These are phyloP conservation scores for Orthonyx spaldingii DNA, from an alignment of 2,113 vertebrate genomes.

Conservation along the genomic window DNA sequence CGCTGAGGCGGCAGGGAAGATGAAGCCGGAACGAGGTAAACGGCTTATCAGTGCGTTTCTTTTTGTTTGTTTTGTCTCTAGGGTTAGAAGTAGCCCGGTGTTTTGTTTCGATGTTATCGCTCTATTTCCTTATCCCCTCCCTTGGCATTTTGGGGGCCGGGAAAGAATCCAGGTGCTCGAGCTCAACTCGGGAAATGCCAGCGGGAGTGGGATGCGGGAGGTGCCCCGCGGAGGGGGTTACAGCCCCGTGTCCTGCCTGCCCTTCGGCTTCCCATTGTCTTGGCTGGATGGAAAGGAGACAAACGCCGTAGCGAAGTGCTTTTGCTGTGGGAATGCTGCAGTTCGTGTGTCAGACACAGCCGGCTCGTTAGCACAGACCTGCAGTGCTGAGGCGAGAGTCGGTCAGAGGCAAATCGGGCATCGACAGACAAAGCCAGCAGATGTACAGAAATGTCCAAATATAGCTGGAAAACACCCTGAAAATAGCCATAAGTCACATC, in stretches of 20 bases:
- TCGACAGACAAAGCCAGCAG: background rate
- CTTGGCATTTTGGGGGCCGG: background rate
- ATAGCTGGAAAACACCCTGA: background rate
- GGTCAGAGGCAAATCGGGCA: background rate
- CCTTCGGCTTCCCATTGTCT: conserved; percentile 1
- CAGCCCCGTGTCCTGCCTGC: background rate
- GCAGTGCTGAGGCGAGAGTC: background rate
- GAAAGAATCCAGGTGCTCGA: background rate
- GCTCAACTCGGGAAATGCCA: rapidly evolving
- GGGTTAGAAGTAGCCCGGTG: background rate
- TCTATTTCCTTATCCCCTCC: background rate
- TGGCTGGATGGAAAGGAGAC: background rate
- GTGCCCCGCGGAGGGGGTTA: background rate
- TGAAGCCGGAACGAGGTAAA: conserved; percentile 97
- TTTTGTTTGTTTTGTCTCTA: background rate
- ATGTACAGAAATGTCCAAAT: background rate
- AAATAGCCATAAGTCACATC: background rate
- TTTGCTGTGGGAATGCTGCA: background rate
- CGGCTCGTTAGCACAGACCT: background rate
- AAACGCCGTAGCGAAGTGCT: background rate
- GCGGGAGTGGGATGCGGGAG: background rate
- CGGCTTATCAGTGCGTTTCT: background rate
- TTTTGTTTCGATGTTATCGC: background rate
- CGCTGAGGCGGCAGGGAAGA: conserved; percentile 64
- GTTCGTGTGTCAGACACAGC: background rate